These are phyloP conservation scores for Mormyrus proboscirostris DNA, from an alignment of 2,797 vertebrate genomes.

Conservation along the genomic window DNA sequence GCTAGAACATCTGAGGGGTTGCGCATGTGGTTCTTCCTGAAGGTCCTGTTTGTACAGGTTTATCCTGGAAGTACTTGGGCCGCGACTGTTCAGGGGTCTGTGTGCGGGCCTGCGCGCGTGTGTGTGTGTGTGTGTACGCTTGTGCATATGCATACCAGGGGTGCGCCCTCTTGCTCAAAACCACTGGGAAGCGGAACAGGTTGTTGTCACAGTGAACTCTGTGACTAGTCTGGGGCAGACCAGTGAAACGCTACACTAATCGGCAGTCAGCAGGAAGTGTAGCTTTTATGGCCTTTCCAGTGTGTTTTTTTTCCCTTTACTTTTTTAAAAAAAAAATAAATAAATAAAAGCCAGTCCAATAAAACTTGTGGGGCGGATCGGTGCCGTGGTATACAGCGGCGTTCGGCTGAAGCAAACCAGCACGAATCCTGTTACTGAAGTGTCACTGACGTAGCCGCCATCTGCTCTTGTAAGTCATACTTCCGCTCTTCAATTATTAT, in stretches of 20 bases:
- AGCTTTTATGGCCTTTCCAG: not conserved
- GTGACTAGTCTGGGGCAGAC: not conserved
- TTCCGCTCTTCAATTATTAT: slow-evolving; percentile 8
- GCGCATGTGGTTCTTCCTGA: not conserved
- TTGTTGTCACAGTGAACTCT: not conserved
- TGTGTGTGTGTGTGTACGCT: not conserved
- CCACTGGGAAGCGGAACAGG: not conserved
- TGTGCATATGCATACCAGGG: not conserved
- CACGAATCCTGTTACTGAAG: not conserved
- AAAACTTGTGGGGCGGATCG: not conserved
- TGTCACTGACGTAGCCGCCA: slow-evolving; percentile 5
- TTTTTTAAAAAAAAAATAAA: not conserved
- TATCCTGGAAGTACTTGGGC: not conserved
- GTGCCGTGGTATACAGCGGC: not conserved
- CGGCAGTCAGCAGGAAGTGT: not conserved
- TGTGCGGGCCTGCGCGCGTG: not conserved
- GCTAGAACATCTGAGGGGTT: not conserved
- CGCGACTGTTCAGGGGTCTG: not conserved
- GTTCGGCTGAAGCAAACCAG: not conserved
- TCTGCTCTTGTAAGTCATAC: slow-evolving; percentile 18
- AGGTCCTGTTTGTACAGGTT: slow-evolving; percentile 16
- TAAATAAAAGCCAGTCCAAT: not conserved
- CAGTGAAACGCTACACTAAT: not conserved
- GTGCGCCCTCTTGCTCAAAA: not conserved
- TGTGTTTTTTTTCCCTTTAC: not conserved